Conservation (phyloP, 2,888 invertebrate genomes). For the Uropetala carovei region DNA sequence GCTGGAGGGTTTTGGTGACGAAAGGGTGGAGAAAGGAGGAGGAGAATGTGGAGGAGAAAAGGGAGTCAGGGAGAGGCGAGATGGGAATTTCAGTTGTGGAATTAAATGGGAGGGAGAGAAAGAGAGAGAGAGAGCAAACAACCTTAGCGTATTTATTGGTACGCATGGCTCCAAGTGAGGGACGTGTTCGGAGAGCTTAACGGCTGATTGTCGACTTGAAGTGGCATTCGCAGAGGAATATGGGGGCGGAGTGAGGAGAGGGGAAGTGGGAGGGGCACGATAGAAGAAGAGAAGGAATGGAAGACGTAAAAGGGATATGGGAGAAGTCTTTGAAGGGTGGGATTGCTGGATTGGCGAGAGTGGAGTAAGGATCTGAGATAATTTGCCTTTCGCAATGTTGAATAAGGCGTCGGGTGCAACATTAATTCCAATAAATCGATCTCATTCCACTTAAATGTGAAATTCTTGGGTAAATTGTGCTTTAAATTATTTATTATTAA, state of each 20-base stretch:
- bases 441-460: no score
- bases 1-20: background rate
- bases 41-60: conserved; percentile 2
- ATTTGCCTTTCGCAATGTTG: background rate
- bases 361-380: background rate
- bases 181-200: conserved; percentile 62
- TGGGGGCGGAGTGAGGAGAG: background rate
- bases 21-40: background rate
- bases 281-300: background rate
- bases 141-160: conserved; percentile 60
- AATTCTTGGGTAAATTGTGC: no score
- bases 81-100: background rate
- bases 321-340: background rate
- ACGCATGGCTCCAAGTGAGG: conserved; percentile 41
- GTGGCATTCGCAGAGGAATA: conserved; percentile 50
- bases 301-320: background rate
- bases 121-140: conserved; percentile 34
- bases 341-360: background rate
- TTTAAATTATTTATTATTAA: no score
- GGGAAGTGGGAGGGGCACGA: background rate
- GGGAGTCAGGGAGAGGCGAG: background rate
- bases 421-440: background rate
- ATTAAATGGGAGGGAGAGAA: background rate
- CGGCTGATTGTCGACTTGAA: conserved; percentile 52
- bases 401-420: background rate